These are phyloP conservation scores for Synergus laeviventris DNA, from an alignment of 2,888 invertebrate species.

Conservation along the genomic window DNA sequence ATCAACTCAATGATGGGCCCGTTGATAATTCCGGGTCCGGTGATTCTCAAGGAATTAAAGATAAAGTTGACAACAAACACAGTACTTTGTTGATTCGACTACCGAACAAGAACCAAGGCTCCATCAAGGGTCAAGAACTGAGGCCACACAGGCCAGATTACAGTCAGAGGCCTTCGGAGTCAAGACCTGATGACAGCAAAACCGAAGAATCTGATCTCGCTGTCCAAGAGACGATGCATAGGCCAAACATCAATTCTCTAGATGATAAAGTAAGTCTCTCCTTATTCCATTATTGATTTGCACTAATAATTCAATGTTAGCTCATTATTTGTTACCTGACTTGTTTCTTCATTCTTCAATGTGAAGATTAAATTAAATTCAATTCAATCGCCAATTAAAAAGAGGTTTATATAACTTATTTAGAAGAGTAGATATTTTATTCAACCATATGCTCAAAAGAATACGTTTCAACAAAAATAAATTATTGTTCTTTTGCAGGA, in stretches of 20 bases:
- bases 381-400: no score
- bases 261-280: constrained; percentile 63
- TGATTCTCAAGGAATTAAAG: constrained; percentile 64
- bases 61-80: constrained; percentile 63
- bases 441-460: no score
- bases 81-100: constrained; percentile 65
- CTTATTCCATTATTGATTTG: constrained; percentile 1
- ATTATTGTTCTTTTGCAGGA: constrained; percentile 55
- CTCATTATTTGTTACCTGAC: constrained; percentile 1
- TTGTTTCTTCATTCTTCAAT: no score
- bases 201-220: constrained; percentile 64
- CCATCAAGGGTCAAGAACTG: constrained; percentile 56
- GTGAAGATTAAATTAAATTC: no score
- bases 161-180: constrained; percentile 63
- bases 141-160: constrained; percentile 63
- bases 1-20: constrained; percentile 47
- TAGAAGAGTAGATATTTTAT: no score
- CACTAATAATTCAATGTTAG: background rate
- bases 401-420: no score
- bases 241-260: constrained; percentile 68
- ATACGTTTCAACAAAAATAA: background rate
- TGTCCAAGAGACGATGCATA: constrained; percentile 69
- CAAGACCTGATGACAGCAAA: constrained; percentile 65
- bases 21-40: constrained; percentile 44
- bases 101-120: constrained; percentile 67